Base-by-base conservation (phyloP, 2,888 invertebrate genomes). In the Synergus umbraculus region DNA sequence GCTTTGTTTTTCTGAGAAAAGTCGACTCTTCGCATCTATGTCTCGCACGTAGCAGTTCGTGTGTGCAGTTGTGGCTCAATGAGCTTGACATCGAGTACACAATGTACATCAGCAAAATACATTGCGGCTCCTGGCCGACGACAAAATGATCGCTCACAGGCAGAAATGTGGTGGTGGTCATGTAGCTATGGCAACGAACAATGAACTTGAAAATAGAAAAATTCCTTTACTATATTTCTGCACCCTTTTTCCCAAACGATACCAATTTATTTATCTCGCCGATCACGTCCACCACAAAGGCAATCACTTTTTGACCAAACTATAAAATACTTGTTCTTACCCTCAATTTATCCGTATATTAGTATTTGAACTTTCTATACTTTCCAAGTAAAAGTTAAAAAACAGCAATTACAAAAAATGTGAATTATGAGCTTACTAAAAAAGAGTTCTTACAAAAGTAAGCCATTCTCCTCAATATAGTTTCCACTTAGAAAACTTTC, bases 21-120 rank as follows among this genome's bases (percentile, higher is more conserved):
- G 46, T 49, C 46, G 69, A 69, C 46, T 49, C 49, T 46, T 29
- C 13, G 46, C 69, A 69, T 69, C 69, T 49, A 29, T 22, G 69
- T 69, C 46, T 46, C 46, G 69, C 69, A 49, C 46, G 46, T 69
- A 49, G 29, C 22, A 44, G 46, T 12, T 22, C 49, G 46, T 67
- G 44, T 43, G 67, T 46, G 44, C 44, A 15, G 29, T 69, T 69
- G 69, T 69, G 69, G 29, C 18, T 12, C 44, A 69, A 69, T 69
- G 67, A 69, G 67, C 43, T 69, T 49, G 12, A 49, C 69, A 69
- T 69, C 46, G 22, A 69, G 22, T 69, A 46, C 29, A 67, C 15
- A 69, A 10, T 58, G n/a, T 41, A 63, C 49, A 73, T 80, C 54
- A 49, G n/a, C 37, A 78, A 80, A 66, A 76, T 78, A 44, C 76